These are phyloP conservation scores for Nycticebus coucang DNA, from an alignment of 2,113 vertebrate species.

Conservation along the genomic window DNA sequence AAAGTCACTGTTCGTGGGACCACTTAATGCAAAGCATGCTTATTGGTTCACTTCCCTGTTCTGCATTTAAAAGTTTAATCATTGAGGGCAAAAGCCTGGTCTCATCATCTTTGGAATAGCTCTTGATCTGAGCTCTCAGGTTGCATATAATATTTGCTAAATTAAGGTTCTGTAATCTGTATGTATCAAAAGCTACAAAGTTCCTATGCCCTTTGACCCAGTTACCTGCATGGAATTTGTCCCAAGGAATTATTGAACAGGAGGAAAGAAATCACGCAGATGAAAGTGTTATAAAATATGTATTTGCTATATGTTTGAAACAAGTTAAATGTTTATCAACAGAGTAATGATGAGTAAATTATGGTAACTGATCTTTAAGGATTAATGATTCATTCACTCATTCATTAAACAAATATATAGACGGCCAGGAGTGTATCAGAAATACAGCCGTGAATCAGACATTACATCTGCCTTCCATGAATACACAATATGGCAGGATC, in stretches of 20 bases:
- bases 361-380: not conserved
- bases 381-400: not conserved
- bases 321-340: not conserved
- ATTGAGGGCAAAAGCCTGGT: not conserved
- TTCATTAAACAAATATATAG: not conserved
- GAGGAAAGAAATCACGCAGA: not conserved
- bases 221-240: not conserved
- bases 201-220: not conserved
- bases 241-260: not conserved
- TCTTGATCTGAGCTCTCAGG: not conserved
- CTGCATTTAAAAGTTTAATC: not conserved
- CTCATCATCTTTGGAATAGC: not conserved
- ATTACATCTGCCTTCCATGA: not conserved
- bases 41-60: not conserved
- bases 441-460: not conserved
- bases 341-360: not conserved
- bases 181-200: not conserved
- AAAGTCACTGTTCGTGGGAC: too few relatives aligned
- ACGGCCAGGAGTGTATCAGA: not conserved
- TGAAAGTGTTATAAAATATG: not conserved
- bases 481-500: not conserved
- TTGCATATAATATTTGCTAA: too few relatives aligned
- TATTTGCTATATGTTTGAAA: slow-evolving; percentile 33
- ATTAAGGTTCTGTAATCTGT: not conserved
- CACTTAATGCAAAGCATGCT: not conserved